These are phyloP conservation scores for Euborellia annulipes DNA, from an alignment of 1,140 invertebrate species.

Conservation along the genomic window DNA sequence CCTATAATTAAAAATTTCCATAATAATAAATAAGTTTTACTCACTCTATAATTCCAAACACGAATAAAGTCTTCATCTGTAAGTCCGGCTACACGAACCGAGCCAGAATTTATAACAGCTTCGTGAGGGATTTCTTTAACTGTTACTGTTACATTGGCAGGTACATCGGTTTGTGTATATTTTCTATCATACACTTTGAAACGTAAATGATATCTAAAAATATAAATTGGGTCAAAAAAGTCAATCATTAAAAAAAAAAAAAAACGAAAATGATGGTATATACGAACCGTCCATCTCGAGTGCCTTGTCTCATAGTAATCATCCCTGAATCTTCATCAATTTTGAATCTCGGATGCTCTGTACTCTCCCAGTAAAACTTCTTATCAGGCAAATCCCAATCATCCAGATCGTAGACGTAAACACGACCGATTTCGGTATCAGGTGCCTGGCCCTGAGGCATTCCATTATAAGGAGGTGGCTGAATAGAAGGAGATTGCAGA, in stretches of 20 bases:
- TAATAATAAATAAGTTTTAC: conserved; percentile 3
- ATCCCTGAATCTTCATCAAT: conserved; percentile 83
- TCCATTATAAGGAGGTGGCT: not conserved
- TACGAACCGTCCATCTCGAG: conserved; percentile 63
- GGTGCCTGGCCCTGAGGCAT: conserved; percentile 62
- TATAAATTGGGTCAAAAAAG: not conserved
- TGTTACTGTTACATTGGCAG: conserved; percentile 81
- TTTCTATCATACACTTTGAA: conserved; percentile 90
- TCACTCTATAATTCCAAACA: conserved; percentile 75
- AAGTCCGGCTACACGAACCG: conserved; percentile 82
- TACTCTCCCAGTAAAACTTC: conserved; percentile 82
- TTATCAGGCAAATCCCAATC: conserved; percentile 97
- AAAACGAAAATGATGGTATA: too few species aligned
- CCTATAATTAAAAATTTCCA: too few species aligned
- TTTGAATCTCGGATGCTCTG: conserved; percentile 68
- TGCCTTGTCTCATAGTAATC: conserved; percentile 87
- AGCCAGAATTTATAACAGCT: conserved; percentile 88
- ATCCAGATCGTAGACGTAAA: conserved; percentile 91
- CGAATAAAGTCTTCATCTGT: conserved; percentile 91
- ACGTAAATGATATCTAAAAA: conserved; percentile 43
- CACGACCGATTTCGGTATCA: conserved; percentile 83
- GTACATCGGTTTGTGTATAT: conserved; percentile 80
- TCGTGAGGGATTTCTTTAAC: conserved; percentile 90
- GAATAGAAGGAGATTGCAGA: not conserved
- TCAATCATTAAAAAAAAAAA: not conserved